Percentiles rank a stretch among this genome's conserved stretches.
Evolutionary conservation across 30 jellyfish, hydroid and myxozoan species (phyloP).

Genomic region (Nemopilema nomurai): DNA sequence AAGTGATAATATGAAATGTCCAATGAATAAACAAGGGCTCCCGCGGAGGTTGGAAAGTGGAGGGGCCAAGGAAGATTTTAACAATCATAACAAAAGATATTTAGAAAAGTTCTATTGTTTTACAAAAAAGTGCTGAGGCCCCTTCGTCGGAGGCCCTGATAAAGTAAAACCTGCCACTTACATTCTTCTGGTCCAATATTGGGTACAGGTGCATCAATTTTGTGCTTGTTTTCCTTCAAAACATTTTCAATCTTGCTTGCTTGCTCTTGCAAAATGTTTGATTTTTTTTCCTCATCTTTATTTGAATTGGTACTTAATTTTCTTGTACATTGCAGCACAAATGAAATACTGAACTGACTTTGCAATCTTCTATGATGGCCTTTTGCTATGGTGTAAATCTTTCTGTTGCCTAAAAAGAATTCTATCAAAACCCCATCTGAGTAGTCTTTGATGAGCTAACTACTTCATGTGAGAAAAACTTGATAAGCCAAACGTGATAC

Average conservation of each 20-base stretch:
- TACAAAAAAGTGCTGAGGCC: no score
- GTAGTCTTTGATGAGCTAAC: no score
- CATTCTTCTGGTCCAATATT: constrained; percentile 40
- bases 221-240: constrained; percentile 28
- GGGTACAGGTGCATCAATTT: constrained; percentile 10
- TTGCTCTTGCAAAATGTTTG: constrained; percentile 27
- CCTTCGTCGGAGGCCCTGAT: no score
- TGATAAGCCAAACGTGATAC: no score
- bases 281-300: not conserved
- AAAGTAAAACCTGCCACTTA: constrained; percentile 19
- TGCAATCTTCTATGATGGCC: not conserved
- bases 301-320: constrained; percentile 7
- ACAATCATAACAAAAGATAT: no score
- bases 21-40: no score
- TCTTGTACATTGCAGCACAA: not conserved
- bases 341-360: not conserved
- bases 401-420: not conserved
- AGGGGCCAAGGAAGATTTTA: no score
- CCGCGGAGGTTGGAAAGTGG: no score
- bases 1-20: no score
- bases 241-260: constrained; percentile 43
- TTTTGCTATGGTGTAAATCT: not conserved
- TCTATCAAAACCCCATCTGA: no score
- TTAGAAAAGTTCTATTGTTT: no score
- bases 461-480: no score